Conservation (phyloP, 2,113 vertebrate species). For the Muntiacus reevesi region DNA sequence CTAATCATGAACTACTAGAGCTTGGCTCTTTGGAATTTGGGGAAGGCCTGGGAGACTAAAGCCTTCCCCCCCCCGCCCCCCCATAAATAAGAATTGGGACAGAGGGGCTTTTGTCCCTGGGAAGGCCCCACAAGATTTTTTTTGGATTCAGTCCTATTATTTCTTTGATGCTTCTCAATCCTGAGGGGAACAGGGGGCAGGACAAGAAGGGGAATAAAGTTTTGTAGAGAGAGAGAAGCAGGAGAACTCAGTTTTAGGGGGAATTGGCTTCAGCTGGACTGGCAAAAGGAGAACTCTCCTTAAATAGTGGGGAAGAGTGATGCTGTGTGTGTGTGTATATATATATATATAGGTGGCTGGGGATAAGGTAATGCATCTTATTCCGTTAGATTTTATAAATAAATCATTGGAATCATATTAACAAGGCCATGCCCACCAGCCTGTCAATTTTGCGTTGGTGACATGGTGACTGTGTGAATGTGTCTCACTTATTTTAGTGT, state of each 20-base stretch:
- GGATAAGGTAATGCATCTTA: not conserved
- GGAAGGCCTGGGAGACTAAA: not conserved
- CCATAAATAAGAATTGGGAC: not conserved
- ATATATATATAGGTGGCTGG: not conserved
- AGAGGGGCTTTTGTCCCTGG: not conserved
- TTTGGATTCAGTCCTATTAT: not conserved
- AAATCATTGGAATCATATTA: not conserved
- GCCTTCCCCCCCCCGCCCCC: not conserved
- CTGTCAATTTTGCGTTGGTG: not conserved
- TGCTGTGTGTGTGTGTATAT: not conserved
- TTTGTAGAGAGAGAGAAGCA: not conserved
- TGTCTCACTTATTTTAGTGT: not conserved
- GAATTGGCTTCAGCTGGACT: not conserved
- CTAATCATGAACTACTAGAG: not conserved
- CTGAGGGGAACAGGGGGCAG: not conserved
- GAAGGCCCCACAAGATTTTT: not conserved
- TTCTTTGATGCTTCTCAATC: not conserved
- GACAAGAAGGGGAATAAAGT: not conserved
- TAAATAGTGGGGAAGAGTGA: not conserved
- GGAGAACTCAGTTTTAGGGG: not conserved
- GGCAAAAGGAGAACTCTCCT: not conserved
- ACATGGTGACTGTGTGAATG: not conserved
- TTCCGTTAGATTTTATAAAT: not conserved
- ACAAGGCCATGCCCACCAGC: not conserved
- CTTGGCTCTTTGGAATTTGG: not conserved